Base-by-base conservation (phyloP, 2,888 invertebrate genomes). In the Penaeus monodon region DNA sequence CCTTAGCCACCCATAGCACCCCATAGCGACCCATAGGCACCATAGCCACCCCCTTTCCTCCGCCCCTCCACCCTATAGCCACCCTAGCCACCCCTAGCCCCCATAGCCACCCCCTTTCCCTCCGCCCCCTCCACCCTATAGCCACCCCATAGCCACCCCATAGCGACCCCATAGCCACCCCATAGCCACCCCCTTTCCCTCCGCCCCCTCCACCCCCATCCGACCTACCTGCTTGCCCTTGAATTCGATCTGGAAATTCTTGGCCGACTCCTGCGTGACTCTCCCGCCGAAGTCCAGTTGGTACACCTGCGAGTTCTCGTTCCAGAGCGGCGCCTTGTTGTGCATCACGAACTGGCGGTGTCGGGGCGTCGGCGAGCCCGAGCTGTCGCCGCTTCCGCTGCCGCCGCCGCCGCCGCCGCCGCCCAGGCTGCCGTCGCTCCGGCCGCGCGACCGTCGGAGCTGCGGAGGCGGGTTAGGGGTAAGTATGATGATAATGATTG, bases 161-260 rank as follows among this genome's bases (percentile, higher is more conserved):
- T 0, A 1, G n/a, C 29, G n/a, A n/a, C 33, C n/a, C 33, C 29
- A 0, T 49, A 27, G 22, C 7, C 29, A 33, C 70, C 29, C 29
- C 10, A 4, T 0, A 1, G n/a, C 29, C 29, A 8, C 29, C 66
- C 68, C 27, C 49, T 49, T 3, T 66, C 20, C 29, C 22, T 14
- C 24, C 49, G 49, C 44, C 68, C 33, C 49, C 44, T 68, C 66
- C 12, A 24, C 17, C 70, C 29, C 64, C 27, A 17, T 14, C 33
- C 2, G 12, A 49, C 91, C 91, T 91, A 98, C 98, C 95, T 99
- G 98, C 93, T 97, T 97, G 90, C 97, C 98, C 91, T 97, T 95
- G 92, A 97, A 98, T 93, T 99, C 99, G 87, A 99, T 99, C 94
- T 99, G 99, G 93, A 99, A 99, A 93, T 99, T 99, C 93, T 99